phyloP scores from a whole-genome alignment of 2,113 vertebrate genomes.

The Speoplatyrhinus poulsoni region DNA sequence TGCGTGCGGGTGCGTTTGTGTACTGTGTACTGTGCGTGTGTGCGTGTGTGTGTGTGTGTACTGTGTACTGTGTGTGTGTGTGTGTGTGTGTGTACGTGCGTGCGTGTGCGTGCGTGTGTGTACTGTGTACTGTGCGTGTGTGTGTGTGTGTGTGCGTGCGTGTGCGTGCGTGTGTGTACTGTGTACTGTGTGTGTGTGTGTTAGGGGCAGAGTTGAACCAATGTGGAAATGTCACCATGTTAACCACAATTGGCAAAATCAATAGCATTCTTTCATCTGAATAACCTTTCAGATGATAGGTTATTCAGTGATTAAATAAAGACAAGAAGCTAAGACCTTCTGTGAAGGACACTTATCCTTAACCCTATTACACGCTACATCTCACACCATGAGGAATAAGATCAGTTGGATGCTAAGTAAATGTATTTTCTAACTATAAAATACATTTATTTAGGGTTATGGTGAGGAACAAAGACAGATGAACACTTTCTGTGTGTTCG shows the following conservation, averaged over 20 bases:
- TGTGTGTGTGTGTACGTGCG: too few relatives aligned
- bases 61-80: too few relatives aligned
- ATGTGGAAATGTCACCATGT: neutral
- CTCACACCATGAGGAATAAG: neutral
- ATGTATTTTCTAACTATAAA: too few relatives aligned
- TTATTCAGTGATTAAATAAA: neutral
- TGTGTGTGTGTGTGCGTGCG: too few relatives aligned
- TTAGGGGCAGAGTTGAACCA: neutral
- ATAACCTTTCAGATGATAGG: slow-evolving; percentile 2
- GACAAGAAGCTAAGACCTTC: neutral
- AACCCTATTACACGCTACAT: neutral
- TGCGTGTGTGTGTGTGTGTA: slow-evolving; percentile 6
- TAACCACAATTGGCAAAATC: neutral
- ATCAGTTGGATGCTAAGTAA: neutral
- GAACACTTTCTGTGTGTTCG: neutral
- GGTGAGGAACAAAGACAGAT: too few relatives aligned
- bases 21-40: neutral
- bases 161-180: too few relatives aligned
- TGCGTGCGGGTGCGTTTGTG: too few relatives aligned
- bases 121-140: neutral
- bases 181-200: neutral
- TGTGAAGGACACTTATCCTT: neutral
- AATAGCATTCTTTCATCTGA: too few relatives aligned
- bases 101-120: neutral
- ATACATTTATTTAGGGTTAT: too few relatives aligned